Evolutionary conservation across 2,797 vertebrate species (phyloP).

Genomic region (Argya squamiceps): DNA sequence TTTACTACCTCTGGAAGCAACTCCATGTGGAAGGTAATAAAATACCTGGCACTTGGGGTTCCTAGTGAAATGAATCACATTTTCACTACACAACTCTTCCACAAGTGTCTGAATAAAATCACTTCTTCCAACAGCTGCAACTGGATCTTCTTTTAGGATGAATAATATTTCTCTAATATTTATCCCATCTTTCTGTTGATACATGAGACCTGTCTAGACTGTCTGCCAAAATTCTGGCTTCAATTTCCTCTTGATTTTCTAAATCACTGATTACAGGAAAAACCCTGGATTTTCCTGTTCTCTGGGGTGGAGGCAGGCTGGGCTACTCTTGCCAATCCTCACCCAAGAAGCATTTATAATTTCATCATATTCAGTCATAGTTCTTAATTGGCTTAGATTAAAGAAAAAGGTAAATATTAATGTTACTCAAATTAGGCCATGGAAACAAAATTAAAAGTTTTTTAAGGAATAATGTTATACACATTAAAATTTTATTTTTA

Average conservation of each 20-base stretch:
- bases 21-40: constrained; percentile 22
- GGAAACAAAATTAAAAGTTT: not conserved
- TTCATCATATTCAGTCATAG: not conserved
- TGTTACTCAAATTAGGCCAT: not conserved
- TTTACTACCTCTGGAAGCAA: constrained; percentile 38
- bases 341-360: not conserved
- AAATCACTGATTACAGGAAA: not conserved
- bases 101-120: not conserved
- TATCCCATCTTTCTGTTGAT: not conserved
- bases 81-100: not conserved
- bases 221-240: not conserved
- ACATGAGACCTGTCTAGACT: not conserved
- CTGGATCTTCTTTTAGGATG: not conserved
- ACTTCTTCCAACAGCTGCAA: not conserved
- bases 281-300: not conserved
- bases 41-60: constrained; percentile 36
- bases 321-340: not conserved
- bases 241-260: not conserved
- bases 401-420: not conserved
- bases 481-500: not conserved
- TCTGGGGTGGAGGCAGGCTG: not conserved
- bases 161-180: constrained; percentile 42
- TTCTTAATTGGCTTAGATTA: not conserved
- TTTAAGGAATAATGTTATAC: not conserved
- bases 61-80: not conserved